These are phyloP conservation scores for Anguilla obscura DNA, from an alignment of 2,797 vertebrate species.

Conservation along the genomic window DNA sequence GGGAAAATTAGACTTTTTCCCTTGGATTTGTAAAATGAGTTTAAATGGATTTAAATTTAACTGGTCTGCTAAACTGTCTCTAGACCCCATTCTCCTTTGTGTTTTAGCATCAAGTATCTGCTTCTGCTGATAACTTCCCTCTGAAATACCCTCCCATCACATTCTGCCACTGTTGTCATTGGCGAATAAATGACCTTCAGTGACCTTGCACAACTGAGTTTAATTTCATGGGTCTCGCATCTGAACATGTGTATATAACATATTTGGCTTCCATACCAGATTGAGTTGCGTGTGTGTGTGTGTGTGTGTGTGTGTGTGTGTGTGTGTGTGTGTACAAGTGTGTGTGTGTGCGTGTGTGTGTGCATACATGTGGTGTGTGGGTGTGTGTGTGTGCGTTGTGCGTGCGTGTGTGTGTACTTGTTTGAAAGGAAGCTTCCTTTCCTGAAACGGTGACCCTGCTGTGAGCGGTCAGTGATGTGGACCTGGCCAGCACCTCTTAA, in stretches of 20 bases:
- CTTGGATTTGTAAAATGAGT: not conserved
- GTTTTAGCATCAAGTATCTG: not conserved
- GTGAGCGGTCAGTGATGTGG: not conserved
- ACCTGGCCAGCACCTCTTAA: not conserved
- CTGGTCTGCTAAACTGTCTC: not conserved
- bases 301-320: not conserved
- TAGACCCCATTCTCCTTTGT: not conserved
- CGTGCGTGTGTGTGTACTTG: not conserved
- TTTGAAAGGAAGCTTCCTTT: not conserved
- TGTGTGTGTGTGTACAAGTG: not conserved
- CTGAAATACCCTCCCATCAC: not conserved
- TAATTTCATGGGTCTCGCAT: not conserved
- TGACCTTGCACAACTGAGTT: not conserved
- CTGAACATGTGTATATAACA: not conserved
- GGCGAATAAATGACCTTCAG: not conserved
- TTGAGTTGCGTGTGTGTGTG: not conserved
- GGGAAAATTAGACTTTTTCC: not conserved
- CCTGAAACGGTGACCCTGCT: not conserved
- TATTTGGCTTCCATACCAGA: not conserved
- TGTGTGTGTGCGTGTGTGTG: not conserved
- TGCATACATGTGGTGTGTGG: not conserved
- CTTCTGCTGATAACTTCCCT: not conserved
- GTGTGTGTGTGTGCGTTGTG: too few species aligned
- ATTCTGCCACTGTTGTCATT: not conserved
- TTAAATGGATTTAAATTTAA: not conserved